Evolutionary conservation across 37 sponge, comb jelly and placozoan species (phyloP).

Genomic region (Mnemiopsis leidyi): DNA sequence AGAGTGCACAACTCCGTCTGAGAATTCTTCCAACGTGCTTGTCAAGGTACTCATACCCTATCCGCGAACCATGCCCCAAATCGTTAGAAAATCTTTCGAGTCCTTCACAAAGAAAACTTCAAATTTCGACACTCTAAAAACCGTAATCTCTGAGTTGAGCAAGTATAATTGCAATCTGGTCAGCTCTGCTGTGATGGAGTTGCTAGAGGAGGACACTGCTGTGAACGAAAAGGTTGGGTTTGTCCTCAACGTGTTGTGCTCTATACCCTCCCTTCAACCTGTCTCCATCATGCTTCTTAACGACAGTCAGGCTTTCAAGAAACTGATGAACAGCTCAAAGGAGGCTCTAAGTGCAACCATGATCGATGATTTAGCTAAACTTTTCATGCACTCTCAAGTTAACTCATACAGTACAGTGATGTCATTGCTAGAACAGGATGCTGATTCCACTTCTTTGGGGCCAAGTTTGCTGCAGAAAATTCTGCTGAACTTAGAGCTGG

Average conservation of each 20-base stretch:
- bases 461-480: conserved; percentile 34
- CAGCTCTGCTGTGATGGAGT: conserved; percentile 24
- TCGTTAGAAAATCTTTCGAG: not conserved
- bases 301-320: conserved; percentile 21
- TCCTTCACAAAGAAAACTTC: not conserved
- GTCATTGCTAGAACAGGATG: conserved; percentile 33
- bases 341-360: not conserved
- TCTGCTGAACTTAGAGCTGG: conserved; percentile 7
- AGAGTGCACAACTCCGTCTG: not conserved
- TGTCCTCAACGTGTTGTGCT: conserved; percentile 51
- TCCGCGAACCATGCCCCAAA: not conserved
- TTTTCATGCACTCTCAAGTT: conserved; percentile 34
- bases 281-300: conserved; percentile 6
- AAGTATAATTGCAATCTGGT: conserved; percentile 1
- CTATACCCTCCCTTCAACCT: conserved; percentile 25
- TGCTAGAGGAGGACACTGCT: not conserved
- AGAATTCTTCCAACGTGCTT: not conserved
- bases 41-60: conserved; percentile 28
- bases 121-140: not conserved
- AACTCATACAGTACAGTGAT: conserved; percentile 59
- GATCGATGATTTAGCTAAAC: conserved; percentile 44
- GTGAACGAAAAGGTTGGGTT: conserved; percentile 36
- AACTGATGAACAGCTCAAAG: not conserved
- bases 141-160: conserved; percentile 4
- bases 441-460: conserved; percentile 7